A percentile compares a stretch with the other conserved stretches of the same genome.
These are phyloP conservation scores for Psix sp. DNA, from an alignment of 1,140 invertebrate genomes.

Conservation along the genomic window DNA sequence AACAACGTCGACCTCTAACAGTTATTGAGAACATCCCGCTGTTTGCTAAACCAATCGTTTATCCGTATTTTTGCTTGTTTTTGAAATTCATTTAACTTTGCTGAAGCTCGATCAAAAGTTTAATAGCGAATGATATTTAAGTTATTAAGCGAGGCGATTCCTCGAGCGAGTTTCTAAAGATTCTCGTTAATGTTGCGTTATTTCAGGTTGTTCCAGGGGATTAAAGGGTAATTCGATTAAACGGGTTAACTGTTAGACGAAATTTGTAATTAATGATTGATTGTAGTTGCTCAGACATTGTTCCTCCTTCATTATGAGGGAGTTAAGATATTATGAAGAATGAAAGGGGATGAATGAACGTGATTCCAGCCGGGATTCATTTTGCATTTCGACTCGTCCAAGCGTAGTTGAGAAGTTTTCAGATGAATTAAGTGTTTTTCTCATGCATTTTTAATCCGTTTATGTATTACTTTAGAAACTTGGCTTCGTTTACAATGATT, in stretches of 20 bases:
- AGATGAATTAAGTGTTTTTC: too few species aligned
- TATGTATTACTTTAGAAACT: too few species aligned
- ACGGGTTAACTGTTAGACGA: slow-evolving; percentile 19
- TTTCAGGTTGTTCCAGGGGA: slow-evolving; percentile 17
- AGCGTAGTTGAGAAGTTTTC: too few species aligned
- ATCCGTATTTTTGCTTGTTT: slow-evolving; percentile 7
- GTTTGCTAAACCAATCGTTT: slow-evolving; percentile 5
- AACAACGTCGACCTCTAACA: too few species aligned
- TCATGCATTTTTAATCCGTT: too few species aligned
- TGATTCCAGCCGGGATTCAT: slow-evolving; percentile 10
- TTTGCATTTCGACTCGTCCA: too few species aligned
- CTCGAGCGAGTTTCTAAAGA: slow-evolving; percentile 8
- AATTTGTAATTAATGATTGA: slow-evolving; percentile 46
- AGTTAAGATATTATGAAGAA: slow-evolving; percentile 15
- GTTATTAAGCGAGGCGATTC: slow-evolving; percentile 32
- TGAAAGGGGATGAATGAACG: slow-evolving; percentile 7
- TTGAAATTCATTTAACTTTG: slow-evolving; percentile 27
- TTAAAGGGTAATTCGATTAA: slow-evolving; percentile 39
- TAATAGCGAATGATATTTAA: slow-evolving; percentile 38
- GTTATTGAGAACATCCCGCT: slow-evolving; percentile 18
- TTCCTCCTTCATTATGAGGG: slow-evolving; percentile 15
- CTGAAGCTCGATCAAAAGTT: slow-evolving; percentile 30
- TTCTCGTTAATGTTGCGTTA: slow-evolving; percentile 27
- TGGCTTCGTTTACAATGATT: too few species aligned
- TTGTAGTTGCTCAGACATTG: slow-evolving; percentile 16